Evolutionary conservation across 1,140 invertebrate genomes (phyloP).

Genomic region (Leptinotarsa texana): DNA sequence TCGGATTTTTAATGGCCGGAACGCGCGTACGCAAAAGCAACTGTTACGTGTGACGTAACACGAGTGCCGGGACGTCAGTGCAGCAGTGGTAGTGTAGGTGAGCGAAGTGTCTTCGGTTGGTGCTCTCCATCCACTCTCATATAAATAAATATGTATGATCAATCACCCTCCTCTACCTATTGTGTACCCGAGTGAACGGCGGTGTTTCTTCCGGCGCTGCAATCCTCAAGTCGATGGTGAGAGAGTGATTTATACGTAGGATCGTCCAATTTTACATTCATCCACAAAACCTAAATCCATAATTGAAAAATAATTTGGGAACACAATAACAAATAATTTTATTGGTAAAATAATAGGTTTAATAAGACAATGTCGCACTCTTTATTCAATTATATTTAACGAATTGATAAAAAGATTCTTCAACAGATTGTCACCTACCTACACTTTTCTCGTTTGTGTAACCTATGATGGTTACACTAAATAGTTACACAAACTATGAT

Average conservation of each 20-base stretch:
- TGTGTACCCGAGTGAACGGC: not conserved
- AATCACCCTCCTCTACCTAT: not conserved
- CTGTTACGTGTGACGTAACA: conserved; percentile 14
- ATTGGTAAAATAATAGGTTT: no score
- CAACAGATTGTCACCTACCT: no score
- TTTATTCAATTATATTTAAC: no score
- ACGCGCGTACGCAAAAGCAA: conserved; percentile 20
- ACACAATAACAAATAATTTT: no score
- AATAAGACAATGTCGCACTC: no score
- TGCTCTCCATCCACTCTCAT: not conserved
- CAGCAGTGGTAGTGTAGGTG: conserved; percentile 18
- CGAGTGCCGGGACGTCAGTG: conserved; percentile 20
- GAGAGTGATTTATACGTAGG: not conserved
- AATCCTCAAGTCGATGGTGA: not conserved
- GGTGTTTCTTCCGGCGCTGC: not conserved
- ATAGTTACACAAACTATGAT: no score
- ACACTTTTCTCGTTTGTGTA: no score
- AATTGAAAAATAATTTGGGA: no score
- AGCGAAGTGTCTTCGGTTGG: not conserved
- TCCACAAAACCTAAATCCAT: no score
- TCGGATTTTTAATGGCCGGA: not conserved
- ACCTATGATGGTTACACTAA: no score
- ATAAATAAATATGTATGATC: no score
- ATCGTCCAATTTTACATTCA: not conserved
- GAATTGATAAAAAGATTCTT: no score